Conservation (phyloP, 2,888 invertebrate genomes). For the Stratiomys singularior region DNA sequence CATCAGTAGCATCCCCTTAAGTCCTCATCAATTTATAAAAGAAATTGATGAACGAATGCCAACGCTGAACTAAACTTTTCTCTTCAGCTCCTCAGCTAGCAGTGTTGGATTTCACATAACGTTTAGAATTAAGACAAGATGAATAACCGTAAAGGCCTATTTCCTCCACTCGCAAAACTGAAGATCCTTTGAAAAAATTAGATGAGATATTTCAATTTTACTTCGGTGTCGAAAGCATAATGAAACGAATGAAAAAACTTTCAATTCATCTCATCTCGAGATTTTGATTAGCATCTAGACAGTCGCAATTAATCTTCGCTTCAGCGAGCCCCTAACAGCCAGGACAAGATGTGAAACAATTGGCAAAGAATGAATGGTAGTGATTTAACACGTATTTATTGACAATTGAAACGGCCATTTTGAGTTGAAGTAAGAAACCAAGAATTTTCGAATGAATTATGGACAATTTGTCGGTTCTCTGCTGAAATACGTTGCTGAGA, state of each 20-base stretch:
- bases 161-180: slow-evolving; percentile 2
- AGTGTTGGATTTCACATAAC: slow-evolving; percentile 16
- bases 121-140: slow-evolving; percentile 13
- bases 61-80: too few relatives aligned
- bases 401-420: background rate
- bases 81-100: too few relatives aligned
- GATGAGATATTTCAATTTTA: slow-evolving; percentile 49
- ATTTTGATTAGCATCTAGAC: slow-evolving; percentile 48
- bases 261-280: slow-evolving; percentile 46
- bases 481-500: background rate
- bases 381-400: background rate
- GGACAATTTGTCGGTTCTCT: too few relatives aligned
- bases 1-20: too few relatives aligned
- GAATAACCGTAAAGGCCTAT: slow-evolving; percentile 18
- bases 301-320: slow-evolving; percentile 46
- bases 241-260: slow-evolving; percentile 47
- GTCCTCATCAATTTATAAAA: too few relatives aligned
- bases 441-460: background rate
- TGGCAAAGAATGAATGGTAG: background rate
- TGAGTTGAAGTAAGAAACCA: background rate
- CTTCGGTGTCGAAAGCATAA: slow-evolving; percentile 40
- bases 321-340: background rate
- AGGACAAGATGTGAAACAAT: background rate
- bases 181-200: slow-evolving; percentile 41
- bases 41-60: too few relatives aligned